These are phyloP conservation scores for Clitarchus hookeri DNA, from an alignment of 2,888 invertebrate species.

Conservation along the genomic window DNA sequence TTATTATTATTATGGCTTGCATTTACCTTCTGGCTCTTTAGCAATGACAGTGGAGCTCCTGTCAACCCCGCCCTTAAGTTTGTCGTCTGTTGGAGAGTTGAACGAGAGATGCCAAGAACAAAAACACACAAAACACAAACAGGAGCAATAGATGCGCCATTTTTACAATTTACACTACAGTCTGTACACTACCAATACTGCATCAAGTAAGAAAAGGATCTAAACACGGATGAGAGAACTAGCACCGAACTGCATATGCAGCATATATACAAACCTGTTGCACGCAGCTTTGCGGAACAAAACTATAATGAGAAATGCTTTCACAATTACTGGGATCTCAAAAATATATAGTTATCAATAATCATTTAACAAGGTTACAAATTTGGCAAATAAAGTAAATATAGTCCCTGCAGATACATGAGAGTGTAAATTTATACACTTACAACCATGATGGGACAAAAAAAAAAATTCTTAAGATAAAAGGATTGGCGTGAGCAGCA, in stretches of 20 bases:
- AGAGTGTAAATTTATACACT: background rate
- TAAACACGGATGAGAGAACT: background rate
- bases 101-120: slow-evolving; percentile 54
- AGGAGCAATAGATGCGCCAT: slow-evolving; percentile 35
- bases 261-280: background rate
- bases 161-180: slow-evolving; percentile 2
- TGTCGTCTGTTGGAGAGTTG: slow-evolving; percentile 69
- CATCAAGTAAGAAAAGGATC: background rate
- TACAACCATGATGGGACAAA: background rate
- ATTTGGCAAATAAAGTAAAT: background rate
- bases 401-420: background rate
- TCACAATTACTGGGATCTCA: background rate
- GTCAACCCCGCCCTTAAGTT: slow-evolving; percentile 85
- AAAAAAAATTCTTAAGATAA: background rate
- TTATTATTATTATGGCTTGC: slow-evolving; percentile 34
- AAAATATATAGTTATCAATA: background rate
- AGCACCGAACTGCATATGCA: background rate
- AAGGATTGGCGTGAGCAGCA: too few relatives aligned
- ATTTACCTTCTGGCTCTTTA: slow-evolving; percentile 86
- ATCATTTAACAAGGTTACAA: background rate
- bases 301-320: too few relatives aligned
- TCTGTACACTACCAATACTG: slow-evolving; percentile 9
- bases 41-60: slow-evolving; percentile 93
- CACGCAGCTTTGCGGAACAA: background rate
- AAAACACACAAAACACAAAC: slow-evolving; percentile 56